Percentiles rank a stretch among this genome's conserved stretches.
Conservation (phyloP, 2,888 invertebrate species). For the Drosophila histrio region DNA sequence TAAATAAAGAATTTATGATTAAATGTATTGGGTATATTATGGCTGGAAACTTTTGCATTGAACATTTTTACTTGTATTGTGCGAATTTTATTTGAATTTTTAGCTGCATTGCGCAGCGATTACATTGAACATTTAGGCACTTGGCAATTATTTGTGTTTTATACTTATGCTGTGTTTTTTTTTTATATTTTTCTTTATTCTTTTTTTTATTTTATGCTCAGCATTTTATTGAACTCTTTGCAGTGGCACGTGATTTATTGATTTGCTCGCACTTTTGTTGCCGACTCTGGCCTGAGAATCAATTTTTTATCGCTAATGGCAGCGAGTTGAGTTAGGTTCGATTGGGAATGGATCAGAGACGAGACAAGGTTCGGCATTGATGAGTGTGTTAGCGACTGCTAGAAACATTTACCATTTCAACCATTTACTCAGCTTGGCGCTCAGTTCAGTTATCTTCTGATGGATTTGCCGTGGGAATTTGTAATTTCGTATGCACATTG, state of each 20-base stretch:
- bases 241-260: slow-evolving; percentile 74
- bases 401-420: slow-evolving; percentile 47
- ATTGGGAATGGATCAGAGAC: slow-evolving; percentile 34
- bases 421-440: background rate
- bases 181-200: background rate
- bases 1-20: background rate
- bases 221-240: slow-evolving; percentile 53
- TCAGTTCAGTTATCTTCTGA: slow-evolving; percentile 40
- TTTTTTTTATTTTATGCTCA: slow-evolving; percentile 14
- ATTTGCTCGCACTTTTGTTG: slow-evolving; percentile 49
- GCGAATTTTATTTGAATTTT: background rate
- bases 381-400: slow-evolving; percentile 67
- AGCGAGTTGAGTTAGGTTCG: slow-evolving; percentile 62
- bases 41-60: background rate
- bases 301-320: slow-evolving; percentile 72
- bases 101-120: slow-evolving; percentile 58
- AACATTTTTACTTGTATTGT: background rate
- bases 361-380: slow-evolving; percentile 38
- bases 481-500: slow-evolving; percentile 74
- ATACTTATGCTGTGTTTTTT: slow-evolving; percentile 10
- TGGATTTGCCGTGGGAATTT: slow-evolving; percentile 78
- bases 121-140: slow-evolving; percentile 53
- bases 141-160: slow-evolving; percentile 22
- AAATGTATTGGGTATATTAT: background rate
- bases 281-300: slow-evolving; percentile 42